Percentiles rank a stretch among this genome's conserved stretches.
phyloP scores from a whole-genome alignment of 2,888 invertebrate genomes.

The Marronus borbonicus region DNA sequence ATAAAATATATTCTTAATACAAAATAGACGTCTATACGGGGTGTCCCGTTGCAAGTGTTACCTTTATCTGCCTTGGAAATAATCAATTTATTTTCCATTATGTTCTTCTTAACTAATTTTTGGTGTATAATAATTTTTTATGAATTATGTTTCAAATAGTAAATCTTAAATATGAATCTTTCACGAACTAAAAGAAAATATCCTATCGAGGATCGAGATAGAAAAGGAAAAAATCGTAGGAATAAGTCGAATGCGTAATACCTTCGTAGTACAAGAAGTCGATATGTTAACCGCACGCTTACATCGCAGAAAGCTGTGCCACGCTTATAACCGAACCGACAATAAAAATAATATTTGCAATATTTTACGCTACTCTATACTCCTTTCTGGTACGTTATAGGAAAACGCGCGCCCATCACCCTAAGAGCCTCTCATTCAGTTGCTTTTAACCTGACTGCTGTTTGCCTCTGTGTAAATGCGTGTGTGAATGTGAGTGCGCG shows the following conservation, averaged over 20 bases:
- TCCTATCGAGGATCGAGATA: not conserved
- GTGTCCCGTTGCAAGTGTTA: no score
- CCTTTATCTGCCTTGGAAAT: no score
- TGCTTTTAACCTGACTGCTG: conserved; percentile 60
- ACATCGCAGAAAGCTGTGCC: not conserved
- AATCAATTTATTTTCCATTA: no score
- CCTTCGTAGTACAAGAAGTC: not conserved
- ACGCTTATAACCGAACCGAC: conserved; percentile 30
- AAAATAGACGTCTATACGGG: no score
- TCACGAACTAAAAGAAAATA: no score
- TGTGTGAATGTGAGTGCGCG: not conserved
- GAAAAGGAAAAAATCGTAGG: not conserved
- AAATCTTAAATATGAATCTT: no score
- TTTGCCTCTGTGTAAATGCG: not conserved
- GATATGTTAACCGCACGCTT: conserved; percentile 18
- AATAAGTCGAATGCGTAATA: not conserved
- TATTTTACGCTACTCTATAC: conserved; percentile 54
- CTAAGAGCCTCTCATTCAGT: conserved; percentile 65
- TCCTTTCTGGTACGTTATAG: no score
- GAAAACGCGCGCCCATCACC: conserved; percentile 60
- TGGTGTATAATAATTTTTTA: no score
- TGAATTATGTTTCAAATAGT: no score
- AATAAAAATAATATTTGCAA: conserved; percentile 54
- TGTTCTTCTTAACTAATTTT: no score
- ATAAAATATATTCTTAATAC: no score